Conservation (phyloP, 2,113 vertebrate genomes). For the Scolopax mira region DNA sequence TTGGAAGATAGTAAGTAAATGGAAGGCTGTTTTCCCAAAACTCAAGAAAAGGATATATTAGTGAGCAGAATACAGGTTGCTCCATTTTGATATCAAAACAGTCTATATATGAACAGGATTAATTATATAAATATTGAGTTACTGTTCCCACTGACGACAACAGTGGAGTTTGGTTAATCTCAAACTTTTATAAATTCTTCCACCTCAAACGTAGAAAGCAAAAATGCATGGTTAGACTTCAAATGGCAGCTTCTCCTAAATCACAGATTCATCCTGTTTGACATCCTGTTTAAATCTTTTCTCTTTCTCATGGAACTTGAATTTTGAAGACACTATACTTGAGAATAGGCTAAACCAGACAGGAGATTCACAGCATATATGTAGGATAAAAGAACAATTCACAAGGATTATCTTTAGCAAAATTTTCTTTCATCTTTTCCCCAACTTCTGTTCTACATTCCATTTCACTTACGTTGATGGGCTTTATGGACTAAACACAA, state of each 20-base stretch:
- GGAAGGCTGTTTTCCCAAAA: neutral
- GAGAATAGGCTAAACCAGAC: neutral
- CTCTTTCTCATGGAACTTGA: neutral
- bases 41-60: neutral
- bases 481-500: neutral
- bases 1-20: neutral
- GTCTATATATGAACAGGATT: neutral
- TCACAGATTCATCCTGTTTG: neutral
- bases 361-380: neutral
- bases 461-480: neutral
- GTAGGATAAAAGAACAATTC: neutral
- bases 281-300: neutral
- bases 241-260: neutral
- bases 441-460: neutral
- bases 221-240: neutral
- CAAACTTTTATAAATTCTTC: neutral
- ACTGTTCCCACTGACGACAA: neutral
- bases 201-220: neutral
- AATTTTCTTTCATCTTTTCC: neutral
- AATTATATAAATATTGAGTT: neutral
- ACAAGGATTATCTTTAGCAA: neutral
- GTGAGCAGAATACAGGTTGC: neutral
- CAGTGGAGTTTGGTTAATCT: neutral
- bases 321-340: neutral
- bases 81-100: neutral